Conservation (phyloP, 2,113 vertebrate genomes). For the Hemichromis elongatus region DNA sequence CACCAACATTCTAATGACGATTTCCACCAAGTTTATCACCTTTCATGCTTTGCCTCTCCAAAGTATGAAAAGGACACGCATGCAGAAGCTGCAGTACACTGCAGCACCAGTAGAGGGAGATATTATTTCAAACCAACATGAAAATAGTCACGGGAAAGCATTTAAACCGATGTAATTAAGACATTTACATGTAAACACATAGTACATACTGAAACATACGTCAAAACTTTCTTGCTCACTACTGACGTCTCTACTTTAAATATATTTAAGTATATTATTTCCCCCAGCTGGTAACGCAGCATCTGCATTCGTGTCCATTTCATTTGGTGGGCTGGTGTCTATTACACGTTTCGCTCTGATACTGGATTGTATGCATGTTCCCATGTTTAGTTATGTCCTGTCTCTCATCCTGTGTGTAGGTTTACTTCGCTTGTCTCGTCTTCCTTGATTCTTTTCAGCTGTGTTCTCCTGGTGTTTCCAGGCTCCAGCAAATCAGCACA, state of each 20-base stretch:
- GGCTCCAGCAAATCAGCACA: no score
- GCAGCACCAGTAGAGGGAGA: not conserved
- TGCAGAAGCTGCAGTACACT: not conserved
- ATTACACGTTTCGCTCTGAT: not conserved
- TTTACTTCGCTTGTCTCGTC: not conserved
- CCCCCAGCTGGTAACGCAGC: not conserved
- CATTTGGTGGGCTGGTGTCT: not conserved
- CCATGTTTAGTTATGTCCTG: accelerated
- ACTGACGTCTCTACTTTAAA: not conserved
- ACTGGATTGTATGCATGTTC: not conserved
- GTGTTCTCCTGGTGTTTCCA: not conserved
- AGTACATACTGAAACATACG: not conserved
- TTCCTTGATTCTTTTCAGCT: not conserved
- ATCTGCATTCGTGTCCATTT: not conserved
- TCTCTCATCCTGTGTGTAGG: not conserved
- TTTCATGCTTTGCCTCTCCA: not conserved
- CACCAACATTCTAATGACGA: not conserved
- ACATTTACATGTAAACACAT: no score
- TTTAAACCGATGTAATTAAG: not conserved
- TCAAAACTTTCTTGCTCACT: not conserved
- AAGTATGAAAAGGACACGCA: not conserved
- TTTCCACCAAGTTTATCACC: not conserved
- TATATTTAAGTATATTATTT: not conserved
- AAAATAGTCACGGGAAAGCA: not conserved
- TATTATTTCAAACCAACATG: not conserved